phyloP scores from a whole-genome alignment of 2,797 vertebrate species.

The Denticeps clupeoides region DNA sequence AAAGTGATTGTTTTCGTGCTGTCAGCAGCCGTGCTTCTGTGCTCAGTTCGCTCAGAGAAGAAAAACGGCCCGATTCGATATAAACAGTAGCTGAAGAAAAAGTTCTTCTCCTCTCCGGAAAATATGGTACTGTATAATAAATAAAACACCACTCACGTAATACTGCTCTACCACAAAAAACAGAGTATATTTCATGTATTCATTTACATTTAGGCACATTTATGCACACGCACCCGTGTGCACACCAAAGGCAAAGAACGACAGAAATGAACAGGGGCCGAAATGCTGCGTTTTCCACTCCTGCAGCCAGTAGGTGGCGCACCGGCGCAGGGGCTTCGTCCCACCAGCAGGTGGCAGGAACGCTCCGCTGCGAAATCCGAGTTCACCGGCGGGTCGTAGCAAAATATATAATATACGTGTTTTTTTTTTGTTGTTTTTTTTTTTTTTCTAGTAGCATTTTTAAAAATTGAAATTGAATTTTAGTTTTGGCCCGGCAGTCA shows the following conservation, averaged over 20 bases:
- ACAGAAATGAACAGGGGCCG: conserved; percentile 51
- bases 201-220: conserved; percentile 99
- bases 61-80: conserved; percentile 48
- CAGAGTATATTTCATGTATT: conserved; percentile 87
- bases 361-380: conserved; percentile 37
- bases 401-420: too few species aligned
- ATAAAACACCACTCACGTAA: conserved; percentile 71
- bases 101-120: conserved; percentile 54
- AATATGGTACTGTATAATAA: conserved; percentile 72
- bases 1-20: too few species aligned
- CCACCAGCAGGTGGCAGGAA: conserved; percentile 63
- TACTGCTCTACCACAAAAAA: conserved; percentile 87
- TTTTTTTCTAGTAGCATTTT: conserved; percentile 1
- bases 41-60: too few species aligned
- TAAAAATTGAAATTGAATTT: too few species aligned
- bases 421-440: too few species aligned
- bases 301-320: too few species aligned
- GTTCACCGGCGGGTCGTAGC: conserved; percentile 10
- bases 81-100: conserved; percentile 56
- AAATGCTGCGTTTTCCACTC: too few species aligned
- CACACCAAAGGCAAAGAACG: conserved; percentile 92
- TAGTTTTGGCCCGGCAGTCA: conserved; percentile 48
- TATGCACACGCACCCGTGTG: conserved; percentile 80
- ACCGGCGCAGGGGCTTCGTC: conserved; percentile 3
- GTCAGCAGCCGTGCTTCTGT: too few species aligned